Evolutionary conservation across 2,113 vertebrate species (phyloP).

Genomic region (Emydura subglobosa): DNA sequence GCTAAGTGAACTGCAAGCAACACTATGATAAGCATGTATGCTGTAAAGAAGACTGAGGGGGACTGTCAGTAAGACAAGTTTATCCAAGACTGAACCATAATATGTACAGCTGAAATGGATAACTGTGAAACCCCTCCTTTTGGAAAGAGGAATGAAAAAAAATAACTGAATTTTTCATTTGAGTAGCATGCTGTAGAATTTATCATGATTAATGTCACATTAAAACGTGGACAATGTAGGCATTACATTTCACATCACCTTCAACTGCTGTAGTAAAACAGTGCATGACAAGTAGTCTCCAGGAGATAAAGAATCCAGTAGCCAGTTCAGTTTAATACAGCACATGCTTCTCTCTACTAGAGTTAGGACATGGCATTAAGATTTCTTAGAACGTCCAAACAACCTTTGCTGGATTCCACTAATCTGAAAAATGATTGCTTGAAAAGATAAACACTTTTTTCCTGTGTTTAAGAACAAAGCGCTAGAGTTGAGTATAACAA

Average conservation of each 20-base stretch:
- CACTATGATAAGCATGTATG: slow-evolving; percentile 53
- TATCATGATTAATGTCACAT: slow-evolving; percentile 80
- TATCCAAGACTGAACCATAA: slow-evolving; percentile 62
- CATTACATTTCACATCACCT: slow-evolving; percentile 76
- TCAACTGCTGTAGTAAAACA: slow-evolving; percentile 72
- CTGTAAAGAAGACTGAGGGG: slow-evolving; percentile 58
- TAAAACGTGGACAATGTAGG: slow-evolving; percentile 74
- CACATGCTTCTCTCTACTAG: slow-evolving; percentile 33
- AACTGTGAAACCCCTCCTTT: slow-evolving; percentile 47
- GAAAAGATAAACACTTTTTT: slow-evolving; percentile 74
- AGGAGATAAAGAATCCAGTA: slow-evolving; percentile 69
- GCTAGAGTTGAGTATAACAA: slow-evolving; percentile 68
- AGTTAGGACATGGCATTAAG: slow-evolving; percentile 38
- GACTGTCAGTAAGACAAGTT: slow-evolving; percentile 64
- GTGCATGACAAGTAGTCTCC: slow-evolving; percentile 72
- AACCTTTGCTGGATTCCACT: slow-evolving; percentile 71
- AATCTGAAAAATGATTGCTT: slow-evolving; percentile 72
- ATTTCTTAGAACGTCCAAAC: slow-evolving; percentile 65
- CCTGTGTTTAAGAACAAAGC: slow-evolving; percentile 64
- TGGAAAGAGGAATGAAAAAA: slow-evolving; percentile 49
- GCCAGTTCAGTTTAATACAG: slow-evolving; percentile 68
- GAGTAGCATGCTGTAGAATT: slow-evolving; percentile 83
- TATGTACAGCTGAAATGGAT: slow-evolving; percentile 72
- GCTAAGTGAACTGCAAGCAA: slow-evolving; percentile 47
- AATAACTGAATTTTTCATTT: slow-evolving; percentile 71